phyloP scores from a whole-genome alignment of 2,888 invertebrate species.

The Dysmachus trigonus region DNA sequence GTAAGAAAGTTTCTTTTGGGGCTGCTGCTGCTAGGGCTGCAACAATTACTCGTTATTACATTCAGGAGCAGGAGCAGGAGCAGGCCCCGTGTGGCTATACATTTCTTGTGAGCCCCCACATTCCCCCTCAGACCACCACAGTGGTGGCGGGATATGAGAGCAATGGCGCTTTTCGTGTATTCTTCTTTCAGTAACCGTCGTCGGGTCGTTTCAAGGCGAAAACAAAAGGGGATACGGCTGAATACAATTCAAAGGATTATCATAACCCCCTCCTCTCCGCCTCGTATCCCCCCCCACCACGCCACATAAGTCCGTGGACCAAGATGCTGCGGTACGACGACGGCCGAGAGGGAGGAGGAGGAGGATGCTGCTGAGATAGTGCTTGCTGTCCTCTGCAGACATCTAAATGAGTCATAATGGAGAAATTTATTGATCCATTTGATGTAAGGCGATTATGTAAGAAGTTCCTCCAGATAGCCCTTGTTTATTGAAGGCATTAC shows the following conservation, averaged over 20 bases:
- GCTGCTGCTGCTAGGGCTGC: neutral
- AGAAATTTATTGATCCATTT: neutral
- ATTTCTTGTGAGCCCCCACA: neutral
- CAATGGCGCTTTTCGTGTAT: neutral
- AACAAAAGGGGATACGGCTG: neutral
- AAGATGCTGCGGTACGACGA: neutral
- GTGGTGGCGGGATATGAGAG: neutral
- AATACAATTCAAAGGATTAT: neutral
- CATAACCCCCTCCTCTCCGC: neutral
- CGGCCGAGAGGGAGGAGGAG: too few species aligned
- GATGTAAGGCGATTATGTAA: neutral
- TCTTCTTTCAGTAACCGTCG: neutral
- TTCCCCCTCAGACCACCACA: neutral
- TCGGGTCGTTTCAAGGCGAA: neutral
- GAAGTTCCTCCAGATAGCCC: neutral
- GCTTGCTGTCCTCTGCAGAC: neutral
- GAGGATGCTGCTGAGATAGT: neutral
- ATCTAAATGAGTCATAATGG: neutral
- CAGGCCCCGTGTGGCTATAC: neutral
- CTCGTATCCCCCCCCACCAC: too few species aligned
- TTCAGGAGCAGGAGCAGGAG: neutral
- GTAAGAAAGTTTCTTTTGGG: neutral
- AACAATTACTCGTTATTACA: neutral
- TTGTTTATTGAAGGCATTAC: neutral
- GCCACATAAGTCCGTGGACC: neutral